These are phyloP conservation scores for Meriones psammophilus DNA, from an alignment of 2,797 vertebrate genomes.

Conservation along the genomic window DNA sequence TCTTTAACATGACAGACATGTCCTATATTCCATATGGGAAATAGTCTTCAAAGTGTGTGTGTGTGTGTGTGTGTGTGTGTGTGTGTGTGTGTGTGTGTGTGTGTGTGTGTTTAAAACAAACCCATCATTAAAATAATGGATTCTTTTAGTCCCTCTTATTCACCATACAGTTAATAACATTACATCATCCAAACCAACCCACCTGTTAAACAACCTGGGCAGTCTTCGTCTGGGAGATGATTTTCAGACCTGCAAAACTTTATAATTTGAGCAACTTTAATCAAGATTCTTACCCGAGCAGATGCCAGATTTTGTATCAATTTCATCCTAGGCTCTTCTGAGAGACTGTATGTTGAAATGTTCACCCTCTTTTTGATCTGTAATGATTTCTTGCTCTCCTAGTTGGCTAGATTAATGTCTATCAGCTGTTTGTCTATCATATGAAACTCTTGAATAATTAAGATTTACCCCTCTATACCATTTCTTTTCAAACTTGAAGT, in stretches of 20 bases:
- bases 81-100: no score
- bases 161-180: neutral
- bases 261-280: constrained; percentile 38
- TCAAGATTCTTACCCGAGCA: constrained; percentile 58
- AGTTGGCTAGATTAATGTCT: constrained; percentile 66
- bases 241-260: neutral
- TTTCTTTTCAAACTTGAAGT: constrained; percentile 52
- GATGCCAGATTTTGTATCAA: constrained; percentile 60
- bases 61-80: no score
- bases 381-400: constrained; percentile 37
- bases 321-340: constrained; percentile 71
- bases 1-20: neutral
- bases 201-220: neutral
- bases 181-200: neutral
- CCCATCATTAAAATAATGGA: neutral
- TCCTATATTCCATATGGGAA: neutral
- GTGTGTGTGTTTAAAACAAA: neutral
- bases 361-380: constrained; percentile 58
- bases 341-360: neutral
- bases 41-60: neutral
- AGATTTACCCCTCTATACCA: constrained; percentile 26
- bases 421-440: constrained; percentile 79
- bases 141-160: no score
- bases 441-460: constrained; percentile 74
- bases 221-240: neutral